Evolutionary conservation across 2,797 vertebrate species (phyloP).

Genomic region (Onychomys torridus): DNA sequence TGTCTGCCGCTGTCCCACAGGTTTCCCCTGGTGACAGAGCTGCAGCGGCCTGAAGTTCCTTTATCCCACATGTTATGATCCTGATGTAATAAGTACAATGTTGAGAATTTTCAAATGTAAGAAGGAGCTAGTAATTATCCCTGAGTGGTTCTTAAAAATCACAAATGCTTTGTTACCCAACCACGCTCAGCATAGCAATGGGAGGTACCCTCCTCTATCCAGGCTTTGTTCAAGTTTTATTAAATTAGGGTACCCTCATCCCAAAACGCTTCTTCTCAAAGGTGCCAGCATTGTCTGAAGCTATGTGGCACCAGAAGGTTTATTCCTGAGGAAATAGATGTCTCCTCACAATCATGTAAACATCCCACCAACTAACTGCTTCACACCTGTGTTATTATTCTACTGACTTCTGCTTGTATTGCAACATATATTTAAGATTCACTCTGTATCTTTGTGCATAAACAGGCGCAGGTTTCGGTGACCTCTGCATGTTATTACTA

Average conservation of each 20-base stretch:
- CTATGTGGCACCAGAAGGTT: not conserved
- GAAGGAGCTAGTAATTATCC: conserved; percentile 67
- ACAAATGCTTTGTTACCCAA: not conserved
- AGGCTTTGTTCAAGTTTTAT: conserved; percentile 50
- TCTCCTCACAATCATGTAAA: not conserved
- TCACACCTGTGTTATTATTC: not conserved
- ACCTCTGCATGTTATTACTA: not conserved
- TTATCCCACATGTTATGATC: conserved; percentile 61
- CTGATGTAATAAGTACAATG: conserved; percentile 58
- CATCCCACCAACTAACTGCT: not conserved
- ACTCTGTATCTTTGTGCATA: conserved; percentile 14
- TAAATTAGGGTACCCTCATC: not conserved
- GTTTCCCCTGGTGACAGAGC: conserved; percentile 41
- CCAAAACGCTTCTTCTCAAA: conserved; percentile 12
- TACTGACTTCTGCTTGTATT: conserved; percentile 45
- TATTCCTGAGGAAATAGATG: conserved; percentile 30
- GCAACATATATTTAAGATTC: not conserved
- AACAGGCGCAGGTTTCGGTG: not conserved
- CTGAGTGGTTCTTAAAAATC: conserved; percentile 41
- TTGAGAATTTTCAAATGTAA: conserved; percentile 39
- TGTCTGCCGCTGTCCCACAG: not conserved
- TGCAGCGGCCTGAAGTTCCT: conserved; percentile 50
- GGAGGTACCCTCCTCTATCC: not conserved
- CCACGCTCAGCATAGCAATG: not conserved
- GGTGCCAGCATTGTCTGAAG: not conserved